Evolutionary conservation across 2,113 vertebrate species (phyloP).

Genomic region (Heterotis niloticus): DNA sequence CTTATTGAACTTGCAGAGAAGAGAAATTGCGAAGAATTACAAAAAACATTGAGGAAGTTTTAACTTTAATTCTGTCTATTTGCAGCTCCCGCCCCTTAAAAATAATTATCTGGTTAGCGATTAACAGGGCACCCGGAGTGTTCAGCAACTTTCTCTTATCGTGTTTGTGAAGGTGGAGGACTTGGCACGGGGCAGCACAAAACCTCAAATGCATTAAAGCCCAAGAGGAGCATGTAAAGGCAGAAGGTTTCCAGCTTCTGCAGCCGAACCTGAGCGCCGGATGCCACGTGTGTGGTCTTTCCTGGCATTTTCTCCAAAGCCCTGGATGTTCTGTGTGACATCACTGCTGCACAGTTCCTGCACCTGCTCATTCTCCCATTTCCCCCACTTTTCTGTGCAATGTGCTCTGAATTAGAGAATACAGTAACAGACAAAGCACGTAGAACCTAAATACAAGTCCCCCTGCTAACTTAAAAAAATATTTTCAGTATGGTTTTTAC

Average conservation of each 20-base stretch:
- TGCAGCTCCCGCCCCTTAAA: conserved; percentile 57
- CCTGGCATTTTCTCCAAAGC: too few species aligned
- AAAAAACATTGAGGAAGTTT: conserved; percentile 35
- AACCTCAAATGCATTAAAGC: conserved; percentile 31
- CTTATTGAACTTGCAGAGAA: conserved; percentile 46
- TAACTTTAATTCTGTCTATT: conserved; percentile 45
- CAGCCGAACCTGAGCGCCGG: too few species aligned
- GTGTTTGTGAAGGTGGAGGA: conserved; percentile 70
- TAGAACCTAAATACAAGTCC: too few species aligned
- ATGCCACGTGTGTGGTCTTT: too few species aligned
- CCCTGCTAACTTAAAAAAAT: too few species aligned
- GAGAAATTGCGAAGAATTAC: conserved; percentile 32
- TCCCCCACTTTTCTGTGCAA: too few species aligned
- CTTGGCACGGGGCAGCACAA: conserved; percentile 55
- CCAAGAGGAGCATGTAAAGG: conserved; percentile 6
- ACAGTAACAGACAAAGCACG: too few species aligned
- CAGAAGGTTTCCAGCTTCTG: not conserved
- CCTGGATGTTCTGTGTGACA: too few species aligned
- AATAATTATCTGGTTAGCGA: conserved; percentile 72
- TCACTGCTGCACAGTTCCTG: too few species aligned
- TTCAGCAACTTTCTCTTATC: conserved; percentile 65
- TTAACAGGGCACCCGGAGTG: conserved; percentile 58
- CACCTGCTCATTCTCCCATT: too few species aligned
- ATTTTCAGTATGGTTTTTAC: too few species aligned
- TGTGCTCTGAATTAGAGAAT: too few species aligned